Percentiles rank a stretch among this genome's conserved stretches.
phyloP scores from a whole-genome alignment of 2,888 invertebrate genomes.

The Caenorhabditis sp. region DNA sequence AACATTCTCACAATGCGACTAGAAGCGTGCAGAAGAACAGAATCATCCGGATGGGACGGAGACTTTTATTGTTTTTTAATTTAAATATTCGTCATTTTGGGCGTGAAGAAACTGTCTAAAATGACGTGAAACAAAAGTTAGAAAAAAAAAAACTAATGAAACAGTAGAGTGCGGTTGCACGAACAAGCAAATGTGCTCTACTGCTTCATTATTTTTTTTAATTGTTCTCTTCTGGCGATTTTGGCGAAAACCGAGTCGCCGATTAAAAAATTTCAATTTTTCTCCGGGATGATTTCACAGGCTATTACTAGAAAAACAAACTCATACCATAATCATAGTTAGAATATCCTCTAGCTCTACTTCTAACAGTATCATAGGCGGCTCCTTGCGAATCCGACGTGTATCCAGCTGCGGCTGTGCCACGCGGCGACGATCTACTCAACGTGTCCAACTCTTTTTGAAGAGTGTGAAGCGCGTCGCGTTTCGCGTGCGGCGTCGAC shows the following conservation, averaged over 20 bases:
- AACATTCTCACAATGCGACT: neutral
- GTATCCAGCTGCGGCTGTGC: slow-evolving; percentile 54
- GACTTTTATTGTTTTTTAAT: no score
- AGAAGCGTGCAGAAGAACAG: neutral
- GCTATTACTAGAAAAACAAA: neutral
- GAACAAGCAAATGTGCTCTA: no score
- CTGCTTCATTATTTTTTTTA: no score
- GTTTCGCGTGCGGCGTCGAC: slow-evolving; percentile 65
- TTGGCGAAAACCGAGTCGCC: no score
- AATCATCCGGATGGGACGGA: neutral
- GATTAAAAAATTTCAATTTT: neutral
- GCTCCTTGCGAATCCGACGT: slow-evolving; percentile 57
- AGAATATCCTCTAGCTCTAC: slow-evolving; percentile 59
- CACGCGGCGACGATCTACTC: slow-evolving; percentile 60
- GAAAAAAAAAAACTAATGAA: no score
- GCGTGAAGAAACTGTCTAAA: no score
- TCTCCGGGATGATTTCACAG: neutral
- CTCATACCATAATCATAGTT: slow-evolving; percentile 68
- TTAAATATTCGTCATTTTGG: no score
- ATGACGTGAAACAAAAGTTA: no score
- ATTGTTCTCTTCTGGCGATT: no score
- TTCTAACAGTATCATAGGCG: slow-evolving; percentile 62
- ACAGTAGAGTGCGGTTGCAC: no score
- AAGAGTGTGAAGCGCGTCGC: slow-evolving; percentile 69
- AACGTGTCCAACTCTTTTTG: slow-evolving; percentile 70